Evolutionary conservation across 2,113 vertebrate species (phyloP).

Genomic region (Mustelus asterias): DNA sequence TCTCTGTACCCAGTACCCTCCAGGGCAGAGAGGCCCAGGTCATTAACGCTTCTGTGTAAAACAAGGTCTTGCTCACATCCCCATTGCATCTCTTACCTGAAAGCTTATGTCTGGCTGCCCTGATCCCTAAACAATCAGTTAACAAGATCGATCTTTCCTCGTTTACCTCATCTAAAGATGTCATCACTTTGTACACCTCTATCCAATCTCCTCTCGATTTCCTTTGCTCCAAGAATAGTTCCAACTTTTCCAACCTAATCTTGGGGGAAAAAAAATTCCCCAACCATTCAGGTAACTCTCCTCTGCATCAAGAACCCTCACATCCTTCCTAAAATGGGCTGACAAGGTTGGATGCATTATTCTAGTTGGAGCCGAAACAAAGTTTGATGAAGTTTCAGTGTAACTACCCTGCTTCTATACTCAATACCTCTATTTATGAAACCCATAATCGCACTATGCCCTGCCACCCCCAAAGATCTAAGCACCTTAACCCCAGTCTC

Average conservation of each 20-base stretch:
- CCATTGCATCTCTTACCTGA: no score
- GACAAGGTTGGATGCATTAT: background rate
- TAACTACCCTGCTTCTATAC: background rate
- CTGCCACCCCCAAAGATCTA: background rate
- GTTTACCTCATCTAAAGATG: background rate
- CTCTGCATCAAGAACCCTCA: background rate
- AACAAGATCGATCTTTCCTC: background rate
- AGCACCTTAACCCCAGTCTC: background rate
- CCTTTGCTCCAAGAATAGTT: background rate
- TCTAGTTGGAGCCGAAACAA: background rate
- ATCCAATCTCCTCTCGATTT: background rate
- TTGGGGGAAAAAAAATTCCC: no score
- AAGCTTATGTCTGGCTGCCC: background rate
- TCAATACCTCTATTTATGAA: background rate
- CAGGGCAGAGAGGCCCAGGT: no score
- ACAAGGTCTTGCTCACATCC: no score
- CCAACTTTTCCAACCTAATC: background rate
- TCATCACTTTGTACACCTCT: background rate
- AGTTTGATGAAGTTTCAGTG: background rate
- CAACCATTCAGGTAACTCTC: background rate
- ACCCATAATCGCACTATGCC: background rate
- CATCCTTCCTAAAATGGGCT: background rate
- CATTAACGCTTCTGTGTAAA: no score
- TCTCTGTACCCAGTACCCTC: no score
- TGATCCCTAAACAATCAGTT: background rate